Base-by-base conservation (phyloP, 2,888 invertebrate species). In the Chloroclystis v-ata region DNA sequence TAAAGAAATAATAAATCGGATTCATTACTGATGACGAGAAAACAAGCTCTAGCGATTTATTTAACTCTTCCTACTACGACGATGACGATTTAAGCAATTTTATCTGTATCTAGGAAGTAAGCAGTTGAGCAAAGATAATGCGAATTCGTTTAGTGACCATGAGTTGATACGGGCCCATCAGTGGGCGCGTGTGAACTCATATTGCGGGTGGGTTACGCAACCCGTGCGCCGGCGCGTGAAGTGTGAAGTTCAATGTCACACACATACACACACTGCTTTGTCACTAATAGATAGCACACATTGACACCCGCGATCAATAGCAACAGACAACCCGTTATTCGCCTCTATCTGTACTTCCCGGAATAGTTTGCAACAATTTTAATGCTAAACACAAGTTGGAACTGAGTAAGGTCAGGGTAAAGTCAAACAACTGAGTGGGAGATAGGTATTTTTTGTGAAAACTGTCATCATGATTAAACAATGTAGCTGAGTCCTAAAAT, bases 171-270 rank as follows among this genome's bases (percentile, higher is more conserved):
- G 40, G 37, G 44, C 26, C 37, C 44, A 28, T 13, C 33, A 40
- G 37, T 39, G 50, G 47, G 40, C 47, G 48, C 47, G 48, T 44
- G 57, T 50, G 50, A 51, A 51, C 49, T 39, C 33, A 51, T 52
- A 49, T 51, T 52, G 56, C 57, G 52, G 63, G 52, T 64, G 64
- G 66, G 71, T 85, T 84, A 84, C 84, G 84, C 77, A 85, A 85
- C 77, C 74, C 82, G 69, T 75, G 77, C 78, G 78, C 78, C 54
- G 71, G 73, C 81, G 76, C 85, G 83, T 81, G 81, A 80, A 81
- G 82, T 79, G 78, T 86, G 86, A 86, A 87, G 86, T 85, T 87
- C 86, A 87, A 87, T 86, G 87, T 87, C 86, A 84, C 79, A 70
- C 73, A 72, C 77, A 69, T 78, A 67, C 78, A 68, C 69, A 47